Base-by-base conservation (phyloP, 2,113 vertebrate species). In the Xiphophorus maculatus region DNA sequence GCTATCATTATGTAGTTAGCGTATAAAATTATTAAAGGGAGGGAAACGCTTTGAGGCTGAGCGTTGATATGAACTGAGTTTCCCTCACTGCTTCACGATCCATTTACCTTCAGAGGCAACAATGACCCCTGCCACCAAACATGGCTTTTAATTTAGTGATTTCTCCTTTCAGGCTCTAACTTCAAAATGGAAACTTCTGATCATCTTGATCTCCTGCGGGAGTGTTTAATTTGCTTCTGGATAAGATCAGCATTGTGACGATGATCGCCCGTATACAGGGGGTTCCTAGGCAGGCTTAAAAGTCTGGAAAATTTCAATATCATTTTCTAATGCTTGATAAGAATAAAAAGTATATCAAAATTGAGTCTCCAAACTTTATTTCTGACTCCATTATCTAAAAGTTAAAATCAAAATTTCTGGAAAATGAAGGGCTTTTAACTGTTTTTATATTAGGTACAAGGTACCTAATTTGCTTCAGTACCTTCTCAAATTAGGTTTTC, bases 21-120 rank as follows among this genome's bases (percentile, higher is more conserved):
- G 73, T 78, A 62, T 77, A 68, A 79, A 72, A 88, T 91, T 69
- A 86, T 86, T 81, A 86, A 89, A 86, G 81, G 51, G 51, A 79
- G 79, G 44, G 13, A 83, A 79, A 64, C 25, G 84, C 87, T 88
- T 88, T 88, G 84, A 89, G 79, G 83, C 77, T 79, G 82, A 70
- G 75, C 35, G 4, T 40, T 40, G 58, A 71, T 74, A 68, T 82
- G 82, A 86, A 75, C 73, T 30, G 77, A 72, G 74, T 74, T 88
- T 78, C 71, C 71, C 33, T 74, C 64, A 29, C 73, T 44, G 77
- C 71, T 84, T 84, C 83, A 85, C 74, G 5, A 77, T 63, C 84
- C 77, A 84, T 83, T 90, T 86, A 84, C 82, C 71, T 87, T 90
- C 80, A 86, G 76, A 84, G 73, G 77, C 29, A 51, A 54, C 69